Percentiles rank a stretch among this genome's conserved stretches.
phyloP scores from a whole-genome alignment of 2,888 invertebrate genomes.

The Dryocosmus kuriphilus region DNA sequence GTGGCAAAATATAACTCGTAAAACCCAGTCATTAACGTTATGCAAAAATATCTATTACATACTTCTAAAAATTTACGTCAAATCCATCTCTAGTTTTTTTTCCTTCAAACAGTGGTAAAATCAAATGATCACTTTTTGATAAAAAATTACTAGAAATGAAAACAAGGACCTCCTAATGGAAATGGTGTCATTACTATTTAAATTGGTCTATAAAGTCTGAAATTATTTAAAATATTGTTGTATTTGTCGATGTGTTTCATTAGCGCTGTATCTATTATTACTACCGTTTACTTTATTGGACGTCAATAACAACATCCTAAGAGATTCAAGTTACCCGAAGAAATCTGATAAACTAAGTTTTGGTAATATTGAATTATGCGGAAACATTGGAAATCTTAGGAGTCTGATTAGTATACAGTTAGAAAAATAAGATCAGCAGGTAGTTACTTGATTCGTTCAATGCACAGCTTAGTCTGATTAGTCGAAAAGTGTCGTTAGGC shows the following conservation, averaged over 20 bases:
- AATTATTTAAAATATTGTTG: conserved; percentile 30
- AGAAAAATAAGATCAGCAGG: conserved; percentile 17
- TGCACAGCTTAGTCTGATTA: conserved; percentile 11
- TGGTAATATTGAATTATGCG: neutral
- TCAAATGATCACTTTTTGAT: too few relatives aligned
- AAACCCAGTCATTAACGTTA: neutral
- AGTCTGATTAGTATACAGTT: neutral
- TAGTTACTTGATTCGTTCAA: conserved; percentile 21
- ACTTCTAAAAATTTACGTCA: neutral
- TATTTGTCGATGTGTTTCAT: conserved; percentile 27
- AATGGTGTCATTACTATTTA: neutral
- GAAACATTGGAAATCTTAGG: neutral
- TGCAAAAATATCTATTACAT: conserved; percentile 12
- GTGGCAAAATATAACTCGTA: neutral
- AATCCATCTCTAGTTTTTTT: neutral
- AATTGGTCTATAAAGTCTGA: neutral
- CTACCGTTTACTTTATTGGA: conserved; percentile 6
- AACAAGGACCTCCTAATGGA: neutral
- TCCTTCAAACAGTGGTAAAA: neutral
- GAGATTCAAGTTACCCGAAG: neutral
- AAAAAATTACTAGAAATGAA: neutral
- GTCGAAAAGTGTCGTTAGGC: conserved; percentile 12
- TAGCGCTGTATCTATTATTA: neutral
- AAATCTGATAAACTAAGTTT: neutral
- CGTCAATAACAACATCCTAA: conserved; percentile 1